Evolutionary conservation across 1,140 invertebrate genomes (phyloP).

Genomic region (Drosophila arizonae): DNA sequence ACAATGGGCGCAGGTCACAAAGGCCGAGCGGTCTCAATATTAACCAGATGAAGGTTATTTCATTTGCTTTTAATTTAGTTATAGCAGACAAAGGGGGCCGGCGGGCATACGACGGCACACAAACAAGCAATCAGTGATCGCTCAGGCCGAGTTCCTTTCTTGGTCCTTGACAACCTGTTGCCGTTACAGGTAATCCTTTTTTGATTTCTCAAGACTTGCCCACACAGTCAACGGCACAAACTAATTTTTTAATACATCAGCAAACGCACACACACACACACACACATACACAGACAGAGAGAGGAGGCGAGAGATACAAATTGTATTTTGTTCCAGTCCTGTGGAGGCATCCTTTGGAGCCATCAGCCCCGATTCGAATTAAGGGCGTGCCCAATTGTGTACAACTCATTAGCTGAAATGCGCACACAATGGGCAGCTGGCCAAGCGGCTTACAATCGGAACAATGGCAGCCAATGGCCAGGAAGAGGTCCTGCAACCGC

Average conservation of each 20-base stretch:
- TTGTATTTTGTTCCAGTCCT: conserved; percentile 18
- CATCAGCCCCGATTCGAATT: conserved; percentile 9
- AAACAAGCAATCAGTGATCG: conserved; percentile 24
- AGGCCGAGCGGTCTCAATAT: conserved; percentile 48
- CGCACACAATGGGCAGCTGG: conserved; percentile 47
- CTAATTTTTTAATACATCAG: conserved; percentile 73
- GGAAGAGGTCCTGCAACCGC: conserved; percentile 2
- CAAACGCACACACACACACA: conserved; percentile 9
- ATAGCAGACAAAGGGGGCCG: neutral
- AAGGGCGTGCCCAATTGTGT: conserved; percentile 32
- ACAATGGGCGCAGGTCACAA: conserved; percentile 61
- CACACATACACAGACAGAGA: neutral
- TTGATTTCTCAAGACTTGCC: conserved; percentile 63
- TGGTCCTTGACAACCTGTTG: conserved; percentile 57
- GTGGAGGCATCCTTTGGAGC: neutral
- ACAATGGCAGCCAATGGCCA: conserved; percentile 22
- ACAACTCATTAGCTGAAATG: conserved; percentile 68
- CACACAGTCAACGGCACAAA: conserved; percentile 22
- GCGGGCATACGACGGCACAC: neutral
- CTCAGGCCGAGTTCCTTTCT: conserved; percentile 37
- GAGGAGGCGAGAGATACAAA: conserved; percentile 16
- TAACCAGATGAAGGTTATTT: conserved; percentile 73
- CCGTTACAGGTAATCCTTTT: conserved; percentile 63
- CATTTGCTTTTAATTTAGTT: conserved; percentile 78
- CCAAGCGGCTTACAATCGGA: conserved; percentile 26